phyloP scores from a whole-genome alignment of 2,888 invertebrate genomes.

The Sericinus montela region DNA sequence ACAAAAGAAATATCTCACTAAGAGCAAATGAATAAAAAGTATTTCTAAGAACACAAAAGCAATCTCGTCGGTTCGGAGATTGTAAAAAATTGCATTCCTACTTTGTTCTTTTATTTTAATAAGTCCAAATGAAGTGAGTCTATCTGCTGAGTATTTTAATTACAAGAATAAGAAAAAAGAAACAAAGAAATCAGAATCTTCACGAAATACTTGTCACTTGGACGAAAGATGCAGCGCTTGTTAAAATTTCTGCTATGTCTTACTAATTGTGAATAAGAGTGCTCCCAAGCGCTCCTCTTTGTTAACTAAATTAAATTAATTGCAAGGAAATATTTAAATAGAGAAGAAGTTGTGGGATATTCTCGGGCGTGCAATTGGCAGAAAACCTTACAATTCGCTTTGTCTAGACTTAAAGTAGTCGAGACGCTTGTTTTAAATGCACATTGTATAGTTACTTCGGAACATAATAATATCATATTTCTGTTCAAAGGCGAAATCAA shows the following conservation, averaged over 20 bases:
- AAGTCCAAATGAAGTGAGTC: slow-evolving; percentile 23
- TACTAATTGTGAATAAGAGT: slow-evolving; percentile 57
- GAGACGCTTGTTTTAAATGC: slow-evolving; percentile 44
- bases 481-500: slow-evolving; percentile 28
- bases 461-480: slow-evolving; percentile 27
- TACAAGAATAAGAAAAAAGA: slow-evolving; percentile 17
- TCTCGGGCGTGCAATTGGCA: slow-evolving; percentile 56
- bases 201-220: slow-evolving; percentile 20
- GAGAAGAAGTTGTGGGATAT: slow-evolving; percentile 42
- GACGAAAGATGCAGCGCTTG: slow-evolving; percentile 27
- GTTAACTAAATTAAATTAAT: slow-evolving; percentile 73
- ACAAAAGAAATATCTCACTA: slow-evolving; percentile 13
- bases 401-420: slow-evolving; percentile 64
- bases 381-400: slow-evolving; percentile 50
- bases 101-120: slow-evolving; percentile 22
- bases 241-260: slow-evolving; percentile 56
- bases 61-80: slow-evolving; percentile 10
- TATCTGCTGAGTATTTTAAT: slow-evolving; percentile 21
- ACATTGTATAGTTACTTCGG: slow-evolving; percentile 28
- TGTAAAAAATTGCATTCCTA: slow-evolving; percentile 15
- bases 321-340: slow-evolving; percentile 72
- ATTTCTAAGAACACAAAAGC: slow-evolving; percentile 19
- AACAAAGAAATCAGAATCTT: slow-evolving; percentile 15
- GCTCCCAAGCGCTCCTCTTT: slow-evolving; percentile 50
- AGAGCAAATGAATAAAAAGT: slow-evolving; percentile 16